Evolutionary conservation across 35 echinoderm and acorn worm species (phyloP).

Genomic region (Apostichopus japonicus): DNA sequence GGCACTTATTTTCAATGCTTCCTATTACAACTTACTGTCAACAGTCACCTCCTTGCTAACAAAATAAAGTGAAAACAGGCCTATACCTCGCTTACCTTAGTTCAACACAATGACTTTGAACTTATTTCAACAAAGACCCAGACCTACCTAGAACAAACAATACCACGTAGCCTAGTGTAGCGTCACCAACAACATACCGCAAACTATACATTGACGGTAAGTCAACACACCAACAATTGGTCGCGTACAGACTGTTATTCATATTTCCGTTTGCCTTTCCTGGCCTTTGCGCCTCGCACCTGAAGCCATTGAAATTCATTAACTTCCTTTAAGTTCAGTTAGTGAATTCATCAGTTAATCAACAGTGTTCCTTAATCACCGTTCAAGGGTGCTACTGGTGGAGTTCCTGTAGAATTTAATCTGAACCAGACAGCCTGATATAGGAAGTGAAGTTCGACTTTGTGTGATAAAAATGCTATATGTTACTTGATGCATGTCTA

Average conservation of each 20-base stretch:
- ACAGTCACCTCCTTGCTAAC: too few species aligned
- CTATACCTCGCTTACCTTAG: neutral
- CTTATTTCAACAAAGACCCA: neutral
- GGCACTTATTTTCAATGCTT: too few species aligned
- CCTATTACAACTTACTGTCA: too few species aligned
- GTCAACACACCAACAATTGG: neutral
- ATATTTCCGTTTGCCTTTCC: neutral
- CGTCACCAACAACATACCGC: too few species aligned
- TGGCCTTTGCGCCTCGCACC: neutral
- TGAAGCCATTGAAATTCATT: neutral
- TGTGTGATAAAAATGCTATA: neutral
- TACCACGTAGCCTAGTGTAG: too few species aligned
- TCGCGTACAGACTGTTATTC: neutral
- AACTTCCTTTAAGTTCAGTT: neutral
- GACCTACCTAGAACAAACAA: too few species aligned
- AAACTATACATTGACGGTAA: too few species aligned
- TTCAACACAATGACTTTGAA: neutral
- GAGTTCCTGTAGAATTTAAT: neutral
- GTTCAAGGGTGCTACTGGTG: neutral
- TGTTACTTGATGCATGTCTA: neutral
- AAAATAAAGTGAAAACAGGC: too few species aligned
- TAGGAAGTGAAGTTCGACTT: conserved; percentile 12
- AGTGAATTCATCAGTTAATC: neutral
- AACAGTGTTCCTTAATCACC: neutral
- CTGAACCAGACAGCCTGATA: neutral